These are phyloP conservation scores for Acridotheres tristis DNA, from an alignment of 2,797 vertebrate genomes.

Conservation along the genomic window DNA sequence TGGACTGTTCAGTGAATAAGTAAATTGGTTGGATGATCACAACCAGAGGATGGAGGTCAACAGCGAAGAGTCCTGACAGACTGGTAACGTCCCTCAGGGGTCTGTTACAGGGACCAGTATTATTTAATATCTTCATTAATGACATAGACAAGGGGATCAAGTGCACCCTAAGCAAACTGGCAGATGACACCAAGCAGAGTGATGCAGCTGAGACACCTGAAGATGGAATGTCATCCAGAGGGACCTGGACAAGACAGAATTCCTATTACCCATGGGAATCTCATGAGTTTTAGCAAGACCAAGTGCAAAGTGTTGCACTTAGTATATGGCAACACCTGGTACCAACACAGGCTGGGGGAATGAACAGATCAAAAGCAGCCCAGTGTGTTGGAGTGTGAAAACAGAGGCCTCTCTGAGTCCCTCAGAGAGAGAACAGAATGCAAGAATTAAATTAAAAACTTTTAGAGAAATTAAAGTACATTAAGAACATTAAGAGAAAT, in stretches of 20 bases:
- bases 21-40: neutral
- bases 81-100: neutral
- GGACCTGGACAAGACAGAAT: neutral
- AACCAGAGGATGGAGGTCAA: neutral
- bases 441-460: too few relatives aligned
- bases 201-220: neutral
- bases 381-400: too few relatives aligned
- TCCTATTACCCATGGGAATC: neutral
- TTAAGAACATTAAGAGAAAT: too few relatives aligned
- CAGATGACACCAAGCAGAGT: neutral
- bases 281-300: neutral
- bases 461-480: too few relatives aligned
- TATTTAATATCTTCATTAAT: neutral
- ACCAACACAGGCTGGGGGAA: neutral
- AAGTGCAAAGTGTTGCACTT: neutral
- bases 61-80: neutral
- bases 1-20: neutral
- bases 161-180: neutral
- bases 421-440: too few relatives aligned
- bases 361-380: fast-evolving
- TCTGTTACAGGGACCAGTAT: too few relatives aligned
- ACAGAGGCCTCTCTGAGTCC: too few relatives aligned
- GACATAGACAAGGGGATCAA: too few relatives aligned
- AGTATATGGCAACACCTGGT: fast-evolving
- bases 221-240: neutral